phyloP scores from a whole-genome alignment of 92 coral and sea anemone species.

The Porites lobata region DNA sequence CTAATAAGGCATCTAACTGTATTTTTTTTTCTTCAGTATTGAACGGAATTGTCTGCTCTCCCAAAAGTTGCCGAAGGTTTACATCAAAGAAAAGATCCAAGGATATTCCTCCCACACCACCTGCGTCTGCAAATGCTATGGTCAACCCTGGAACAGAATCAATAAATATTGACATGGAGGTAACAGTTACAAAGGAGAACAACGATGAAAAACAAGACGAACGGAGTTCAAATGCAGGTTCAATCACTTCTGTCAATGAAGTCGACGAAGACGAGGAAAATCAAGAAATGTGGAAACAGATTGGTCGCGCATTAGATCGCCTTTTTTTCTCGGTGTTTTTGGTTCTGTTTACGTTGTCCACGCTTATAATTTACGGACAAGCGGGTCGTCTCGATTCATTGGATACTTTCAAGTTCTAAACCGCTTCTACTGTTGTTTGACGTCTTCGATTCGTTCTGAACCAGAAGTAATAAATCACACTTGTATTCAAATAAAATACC shows the following conservation, averaged over 20 bases:
- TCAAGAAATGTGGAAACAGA: slow-evolving; percentile 60
- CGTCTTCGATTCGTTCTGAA: too few relatives aligned
- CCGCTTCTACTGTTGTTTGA: too few relatives aligned
- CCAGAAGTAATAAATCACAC: too few relatives aligned
- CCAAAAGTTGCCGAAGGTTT: too few relatives aligned
- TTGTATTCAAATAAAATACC: too few relatives aligned
- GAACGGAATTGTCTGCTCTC: slow-evolving; percentile 18
- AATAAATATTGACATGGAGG: neutral
- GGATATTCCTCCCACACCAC: neutral
- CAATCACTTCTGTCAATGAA: slow-evolving; percentile 34
- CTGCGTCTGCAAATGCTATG: too few relatives aligned
- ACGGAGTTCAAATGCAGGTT: slow-evolving; percentile 21
- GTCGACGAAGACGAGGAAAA: neutral
- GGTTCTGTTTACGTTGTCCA: slow-evolving; percentile 13
- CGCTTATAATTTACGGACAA: slow-evolving; percentile 23
- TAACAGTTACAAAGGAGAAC: neutral
- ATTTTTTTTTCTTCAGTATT: neutral
- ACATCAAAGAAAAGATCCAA: neutral
- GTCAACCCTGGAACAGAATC: neutral
- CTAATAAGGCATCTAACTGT: too few relatives aligned
- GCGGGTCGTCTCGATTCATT: neutral
- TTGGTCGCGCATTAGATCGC: slow-evolving; percentile 68
- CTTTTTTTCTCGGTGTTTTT: slow-evolving; percentile 73
- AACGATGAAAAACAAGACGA: neutral
- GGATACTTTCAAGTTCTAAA: neutral